phyloP scores from a whole-genome alignment of 2,888 invertebrate species.

The Ochlodes sylvanus region DNA sequence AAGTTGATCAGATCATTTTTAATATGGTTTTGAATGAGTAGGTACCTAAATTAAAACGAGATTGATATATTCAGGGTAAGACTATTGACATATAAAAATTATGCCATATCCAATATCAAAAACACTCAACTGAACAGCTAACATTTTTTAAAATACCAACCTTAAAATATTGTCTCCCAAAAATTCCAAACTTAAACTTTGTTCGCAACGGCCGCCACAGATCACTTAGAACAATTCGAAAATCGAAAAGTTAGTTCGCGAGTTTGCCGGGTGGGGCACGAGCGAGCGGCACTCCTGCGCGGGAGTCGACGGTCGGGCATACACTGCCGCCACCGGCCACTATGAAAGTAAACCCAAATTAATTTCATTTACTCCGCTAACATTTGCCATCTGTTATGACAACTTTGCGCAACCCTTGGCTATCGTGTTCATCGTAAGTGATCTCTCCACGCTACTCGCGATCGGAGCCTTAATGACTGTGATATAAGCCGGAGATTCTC shows the following conservation, averaged over 20 bases:
- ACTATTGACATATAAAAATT: no score
- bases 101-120: no score
- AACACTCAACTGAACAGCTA: background rate
- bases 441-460: slow-evolving; percentile 24
- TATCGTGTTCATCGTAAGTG: slow-evolving; percentile 21
- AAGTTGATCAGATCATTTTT: no score
- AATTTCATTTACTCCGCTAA: slow-evolving; percentile 75
- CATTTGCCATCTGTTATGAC: slow-evolving; percentile 68
- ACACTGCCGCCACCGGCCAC: slow-evolving; percentile 63
- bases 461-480: slow-evolving; percentile 15
- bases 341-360: slow-evolving; percentile 77
- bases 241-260: slow-evolving; percentile 17
- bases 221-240: slow-evolving; percentile 7
- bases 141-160: background rate
- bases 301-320: slow-evolving; percentile 65
- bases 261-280: slow-evolving; percentile 3
- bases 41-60: no score
- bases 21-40: no score
- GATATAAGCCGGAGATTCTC: slow-evolving; percentile 13
- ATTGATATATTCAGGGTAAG: no score
- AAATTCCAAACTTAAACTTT: slow-evolving; percentile 17
- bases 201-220: slow-evolving; percentile 17
- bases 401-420: slow-evolving; percentile 49
- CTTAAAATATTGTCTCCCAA: slow-evolving; percentile 10
- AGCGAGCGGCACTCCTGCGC: slow-evolving; percentile 55